Percentiles rank a stretch among this genome's conserved stretches.
Evolutionary conservation across 2,113 vertebrate genomes (phyloP).

Genomic region (Leptocoma aspasia): DNA sequence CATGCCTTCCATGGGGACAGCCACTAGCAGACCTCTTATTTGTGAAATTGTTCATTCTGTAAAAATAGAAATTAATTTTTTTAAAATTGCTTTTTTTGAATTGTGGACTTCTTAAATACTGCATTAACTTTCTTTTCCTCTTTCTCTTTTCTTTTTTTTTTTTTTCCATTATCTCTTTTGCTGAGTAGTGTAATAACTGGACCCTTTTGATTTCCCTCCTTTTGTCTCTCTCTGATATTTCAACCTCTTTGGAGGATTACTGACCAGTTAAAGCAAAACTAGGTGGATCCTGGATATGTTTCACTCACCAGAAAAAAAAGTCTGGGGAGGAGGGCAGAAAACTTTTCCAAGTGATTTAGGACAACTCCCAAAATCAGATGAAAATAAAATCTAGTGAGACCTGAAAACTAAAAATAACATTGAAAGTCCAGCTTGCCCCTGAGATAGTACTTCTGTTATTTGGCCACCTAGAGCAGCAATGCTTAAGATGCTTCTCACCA

Average conservation of each 20-base stretch:
- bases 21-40: background rate
- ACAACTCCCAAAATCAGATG: background rate
- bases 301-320: background rate
- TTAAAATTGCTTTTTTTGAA: rapidly evolving
- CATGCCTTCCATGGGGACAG: background rate
- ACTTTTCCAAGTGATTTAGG: background rate
- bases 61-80: background rate
- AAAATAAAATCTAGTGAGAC: background rate
- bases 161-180: background rate
- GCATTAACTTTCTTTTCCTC: background rate
- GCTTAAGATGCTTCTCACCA: background rate
- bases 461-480: background rate
- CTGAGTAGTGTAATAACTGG: background rate
- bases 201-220: background rate
- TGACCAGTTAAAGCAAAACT: background rate
- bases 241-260: background rate
- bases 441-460: background rate
- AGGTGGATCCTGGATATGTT: background rate
- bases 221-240: background rate
- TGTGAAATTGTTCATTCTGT: background rate
- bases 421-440: rapidly evolving
- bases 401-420: background rate
- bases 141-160: background rate
- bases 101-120: background rate
- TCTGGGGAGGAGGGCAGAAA: background rate